Conservation (phyloP, 2,888 invertebrate genomes). For the Plusia festucae region DNA sequence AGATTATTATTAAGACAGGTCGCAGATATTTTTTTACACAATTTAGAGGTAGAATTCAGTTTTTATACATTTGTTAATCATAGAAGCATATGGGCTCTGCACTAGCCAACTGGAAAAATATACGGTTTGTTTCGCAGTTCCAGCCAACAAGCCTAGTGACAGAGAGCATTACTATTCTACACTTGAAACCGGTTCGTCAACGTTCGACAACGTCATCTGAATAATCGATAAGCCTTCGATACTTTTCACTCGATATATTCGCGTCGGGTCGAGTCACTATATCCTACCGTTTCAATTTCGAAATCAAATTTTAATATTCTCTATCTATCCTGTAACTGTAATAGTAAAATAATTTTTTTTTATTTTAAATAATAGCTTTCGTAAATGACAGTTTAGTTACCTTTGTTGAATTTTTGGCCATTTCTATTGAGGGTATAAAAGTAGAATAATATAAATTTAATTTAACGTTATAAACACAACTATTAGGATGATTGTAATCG, state of each 20-base stretch:
- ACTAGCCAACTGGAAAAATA: neutral
- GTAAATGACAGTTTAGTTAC: neutral
- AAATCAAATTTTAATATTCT: constrained; percentile 7
- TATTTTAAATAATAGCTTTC: constrained; percentile 9
- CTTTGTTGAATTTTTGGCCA: no score
- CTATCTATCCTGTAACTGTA: neutral
- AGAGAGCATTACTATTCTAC: neutral
- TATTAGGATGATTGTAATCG: constrained; percentile 7
- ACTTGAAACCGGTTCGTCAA: constrained; percentile 24
- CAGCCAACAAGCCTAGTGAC: neutral
- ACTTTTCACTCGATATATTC: constrained; percentile 38
- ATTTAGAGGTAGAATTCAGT: neutral
- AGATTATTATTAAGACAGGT: neutral
- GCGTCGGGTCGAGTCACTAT: constrained; percentile 26
- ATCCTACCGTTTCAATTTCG: constrained; percentile 29
- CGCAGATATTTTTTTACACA: neutral
- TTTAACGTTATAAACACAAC: no score
- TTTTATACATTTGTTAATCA: no score
- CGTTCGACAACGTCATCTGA: constrained; percentile 32
- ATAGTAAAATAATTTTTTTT: neutral
- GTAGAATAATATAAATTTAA: no score
- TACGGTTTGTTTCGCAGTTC: neutral
- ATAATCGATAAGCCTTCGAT: constrained; percentile 38
- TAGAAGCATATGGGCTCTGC: no score
- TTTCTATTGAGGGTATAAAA: no score